Conservation (phyloP, 2,113 vertebrate species). For the Trogon surrucura region DNA sequence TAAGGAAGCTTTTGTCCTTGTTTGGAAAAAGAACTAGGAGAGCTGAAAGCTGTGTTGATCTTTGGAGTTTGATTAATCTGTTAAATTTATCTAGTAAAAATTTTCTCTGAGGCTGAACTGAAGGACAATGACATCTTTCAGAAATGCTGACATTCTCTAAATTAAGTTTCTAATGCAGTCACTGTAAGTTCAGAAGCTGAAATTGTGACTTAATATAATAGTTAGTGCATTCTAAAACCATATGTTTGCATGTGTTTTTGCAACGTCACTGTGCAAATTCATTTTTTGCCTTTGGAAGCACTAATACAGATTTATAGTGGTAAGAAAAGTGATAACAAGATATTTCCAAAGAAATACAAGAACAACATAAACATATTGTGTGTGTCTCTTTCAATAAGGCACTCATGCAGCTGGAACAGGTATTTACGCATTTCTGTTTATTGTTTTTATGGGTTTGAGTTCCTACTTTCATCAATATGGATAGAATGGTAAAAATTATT, state of each 20-base stretch:
- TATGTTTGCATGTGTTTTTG: rapidly evolving
- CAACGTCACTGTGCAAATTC: background rate
- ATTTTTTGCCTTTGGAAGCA: background rate
- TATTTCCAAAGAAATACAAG: background rate
- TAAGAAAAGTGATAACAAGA: background rate
- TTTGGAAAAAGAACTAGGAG: background rate
- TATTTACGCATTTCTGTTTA: background rate
- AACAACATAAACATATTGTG: background rate
- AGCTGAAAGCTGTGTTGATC: background rate
- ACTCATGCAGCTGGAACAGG: background rate
- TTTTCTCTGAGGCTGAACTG: background rate
- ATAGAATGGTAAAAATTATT: background rate
- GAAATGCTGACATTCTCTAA: background rate
- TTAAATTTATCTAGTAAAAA: background rate
- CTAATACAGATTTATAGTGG: background rate
- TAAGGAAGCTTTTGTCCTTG: background rate
- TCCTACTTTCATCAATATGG: background rate
- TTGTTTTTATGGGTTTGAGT: background rate
- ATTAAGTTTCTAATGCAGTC: background rate
- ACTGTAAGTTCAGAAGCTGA: background rate
- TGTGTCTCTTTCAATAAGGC: constrained; percentile 9
- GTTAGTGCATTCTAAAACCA: background rate
- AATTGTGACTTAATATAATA: background rate
- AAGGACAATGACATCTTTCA: background rate
- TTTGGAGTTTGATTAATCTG: background rate